Conservation (phyloP, 2,797 vertebrate species). For the Ctenopoma kingsleyae region DNA sequence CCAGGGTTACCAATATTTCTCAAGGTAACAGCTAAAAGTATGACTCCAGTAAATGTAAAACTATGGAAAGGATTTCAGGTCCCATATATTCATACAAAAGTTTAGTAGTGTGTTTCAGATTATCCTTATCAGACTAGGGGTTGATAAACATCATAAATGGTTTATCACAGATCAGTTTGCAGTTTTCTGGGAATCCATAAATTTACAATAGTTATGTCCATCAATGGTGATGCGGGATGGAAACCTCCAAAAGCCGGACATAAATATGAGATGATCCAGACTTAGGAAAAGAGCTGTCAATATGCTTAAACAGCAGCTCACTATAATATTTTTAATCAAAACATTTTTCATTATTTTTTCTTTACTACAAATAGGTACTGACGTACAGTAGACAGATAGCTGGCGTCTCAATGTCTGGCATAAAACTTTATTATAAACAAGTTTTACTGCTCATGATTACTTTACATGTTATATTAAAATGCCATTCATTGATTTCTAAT, state of each 20-base stretch:
- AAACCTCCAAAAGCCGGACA: background rate
- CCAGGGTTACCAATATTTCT: constrained; percentile 14
- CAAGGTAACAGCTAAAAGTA: constrained; percentile 14
- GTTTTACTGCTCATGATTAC: background rate
- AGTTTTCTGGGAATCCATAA: background rate
- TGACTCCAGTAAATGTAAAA: constrained; percentile 20
- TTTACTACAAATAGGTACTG: too few species aligned
- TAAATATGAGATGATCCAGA: background rate
- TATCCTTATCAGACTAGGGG: background rate
- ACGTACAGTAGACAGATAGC: too few species aligned
- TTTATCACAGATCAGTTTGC: background rate
- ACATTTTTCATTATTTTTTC: too few species aligned
- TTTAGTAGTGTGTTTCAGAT: background rate
- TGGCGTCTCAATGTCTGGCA: too few species aligned
- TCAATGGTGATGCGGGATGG: background rate
- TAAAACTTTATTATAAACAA: too few species aligned
- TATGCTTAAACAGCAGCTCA: too few species aligned
- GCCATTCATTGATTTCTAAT: background rate
- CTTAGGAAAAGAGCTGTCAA: background rate
- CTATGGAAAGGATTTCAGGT: background rate
- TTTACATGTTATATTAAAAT: background rate
- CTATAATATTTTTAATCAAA: too few species aligned
- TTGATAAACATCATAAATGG: background rate
- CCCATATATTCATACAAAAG: background rate
- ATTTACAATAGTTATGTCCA: background rate